phyloP scores from a whole-genome alignment of 2,113 vertebrate species.

The Genyomyrus donnyi region DNA sequence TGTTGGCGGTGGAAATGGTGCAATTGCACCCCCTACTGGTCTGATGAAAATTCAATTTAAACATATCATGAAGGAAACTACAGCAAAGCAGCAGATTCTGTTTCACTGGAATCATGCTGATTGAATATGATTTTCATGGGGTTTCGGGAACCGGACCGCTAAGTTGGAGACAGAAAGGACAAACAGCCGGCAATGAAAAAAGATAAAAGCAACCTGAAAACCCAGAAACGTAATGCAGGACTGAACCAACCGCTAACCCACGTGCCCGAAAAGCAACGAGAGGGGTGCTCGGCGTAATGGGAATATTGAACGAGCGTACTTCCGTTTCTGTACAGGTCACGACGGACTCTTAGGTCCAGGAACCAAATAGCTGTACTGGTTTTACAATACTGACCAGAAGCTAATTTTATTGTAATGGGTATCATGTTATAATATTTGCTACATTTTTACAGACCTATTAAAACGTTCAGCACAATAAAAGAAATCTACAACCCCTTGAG shows the following conservation, averaged over 20 bases:
- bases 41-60: neutral
- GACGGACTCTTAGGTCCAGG: neutral
- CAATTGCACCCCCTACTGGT: neutral
- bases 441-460: neutral
- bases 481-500: neutral
- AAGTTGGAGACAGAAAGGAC: neutral
- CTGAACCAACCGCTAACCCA: neutral
- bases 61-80: neutral
- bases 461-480: neutral
- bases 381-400: neutral
- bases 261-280: neutral
- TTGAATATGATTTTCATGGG: neutral
- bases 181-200: neutral
- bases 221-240: neutral
- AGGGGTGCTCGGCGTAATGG: neutral
- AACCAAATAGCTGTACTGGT: neutral
- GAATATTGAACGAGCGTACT: neutral
- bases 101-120: neutral
- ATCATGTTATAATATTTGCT: neutral
- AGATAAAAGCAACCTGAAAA: neutral
- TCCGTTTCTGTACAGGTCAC: neutral
- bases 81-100: neutral
- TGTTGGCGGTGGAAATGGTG: neutral
- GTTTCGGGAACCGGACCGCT: neutral
- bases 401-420: neutral